These are phyloP conservation scores for Enteromius trimaculatus DNA, from an alignment of 2,797 vertebrate genomes.

Conservation along the genomic window DNA sequence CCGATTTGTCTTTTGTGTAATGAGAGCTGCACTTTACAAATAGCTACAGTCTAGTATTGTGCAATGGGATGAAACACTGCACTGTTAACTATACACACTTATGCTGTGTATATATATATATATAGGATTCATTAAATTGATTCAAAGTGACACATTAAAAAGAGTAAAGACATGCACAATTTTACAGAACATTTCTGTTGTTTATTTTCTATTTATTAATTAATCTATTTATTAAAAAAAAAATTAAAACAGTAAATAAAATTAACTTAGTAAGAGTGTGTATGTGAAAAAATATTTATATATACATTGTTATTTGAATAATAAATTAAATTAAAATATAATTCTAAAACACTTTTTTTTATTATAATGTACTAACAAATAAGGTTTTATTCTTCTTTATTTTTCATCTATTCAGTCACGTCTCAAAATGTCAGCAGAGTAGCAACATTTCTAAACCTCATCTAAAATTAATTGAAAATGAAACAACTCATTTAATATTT, in stretches of 20 bases:
- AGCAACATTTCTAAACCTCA: neutral
- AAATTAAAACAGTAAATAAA: no score
- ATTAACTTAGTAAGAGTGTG: no score
- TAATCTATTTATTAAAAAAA: no score
- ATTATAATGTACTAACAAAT: neutral
- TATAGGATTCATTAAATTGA: neutral
- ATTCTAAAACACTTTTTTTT: neutral
- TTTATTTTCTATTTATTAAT: neutral
- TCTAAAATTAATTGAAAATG: neutral
- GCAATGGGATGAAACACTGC: neutral
- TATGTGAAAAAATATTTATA: no score
- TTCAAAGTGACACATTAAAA: neutral
- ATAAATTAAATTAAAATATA: neutral
- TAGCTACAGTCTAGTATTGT: slow-evolving; percentile 2
- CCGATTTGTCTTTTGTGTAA: neutral
- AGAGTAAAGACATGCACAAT: neutral
- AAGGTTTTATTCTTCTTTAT: neutral
- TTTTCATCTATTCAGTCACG: neutral
- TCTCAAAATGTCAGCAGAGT: neutral
- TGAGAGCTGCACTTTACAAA: slow-evolving; percentile 6
- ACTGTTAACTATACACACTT: no score
- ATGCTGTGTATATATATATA: no score
- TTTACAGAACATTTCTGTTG: neutral
- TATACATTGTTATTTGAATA: no score
- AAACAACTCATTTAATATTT: slow-evolving; percentile 13